Conservation (phyloP, 2,113 vertebrate genomes). For the Charina bottae region DNA sequence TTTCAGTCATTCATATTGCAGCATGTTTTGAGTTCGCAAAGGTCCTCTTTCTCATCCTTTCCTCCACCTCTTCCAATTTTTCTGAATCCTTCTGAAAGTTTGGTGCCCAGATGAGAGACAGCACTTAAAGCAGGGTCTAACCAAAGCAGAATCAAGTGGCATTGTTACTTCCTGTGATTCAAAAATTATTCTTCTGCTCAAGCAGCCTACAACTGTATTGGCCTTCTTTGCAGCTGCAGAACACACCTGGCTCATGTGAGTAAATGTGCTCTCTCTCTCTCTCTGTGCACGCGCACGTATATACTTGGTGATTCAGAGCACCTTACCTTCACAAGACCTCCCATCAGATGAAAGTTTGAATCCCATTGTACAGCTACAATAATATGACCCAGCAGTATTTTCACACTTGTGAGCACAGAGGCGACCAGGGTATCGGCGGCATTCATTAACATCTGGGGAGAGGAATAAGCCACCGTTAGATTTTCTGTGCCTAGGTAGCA, state of each 20-base stretch:
- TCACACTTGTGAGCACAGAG: conserved; percentile 96
- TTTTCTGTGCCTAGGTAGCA: neutral
- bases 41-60: neutral
- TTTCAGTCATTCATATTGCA: neutral
- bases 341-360: conserved; percentile 87
- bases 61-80: neutral
- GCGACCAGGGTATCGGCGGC: conserved; percentile 90
- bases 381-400: conserved; percentile 90
- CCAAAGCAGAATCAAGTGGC: neutral
- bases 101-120: neutral
- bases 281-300: no score
- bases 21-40: neutral
- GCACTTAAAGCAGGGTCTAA: neutral
- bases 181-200: neutral
- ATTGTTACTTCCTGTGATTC: neutral
- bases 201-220: neutral
- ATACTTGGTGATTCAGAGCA: neutral
- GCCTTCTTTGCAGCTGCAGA: neutral
- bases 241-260: neutral
- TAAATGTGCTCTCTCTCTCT: neutral
- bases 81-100: neutral
- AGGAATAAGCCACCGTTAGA: neutral
- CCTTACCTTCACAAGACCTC: conserved; percentile 89
- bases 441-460: conserved; percentile 90
- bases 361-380: conserved; percentile 89